A percentile compares a stretch with the other conserved stretches of the same genome.
These are phyloP conservation scores for Nesogale talazaci DNA, from an alignment of 2,113 vertebrate species.

Conservation along the genomic window DNA sequence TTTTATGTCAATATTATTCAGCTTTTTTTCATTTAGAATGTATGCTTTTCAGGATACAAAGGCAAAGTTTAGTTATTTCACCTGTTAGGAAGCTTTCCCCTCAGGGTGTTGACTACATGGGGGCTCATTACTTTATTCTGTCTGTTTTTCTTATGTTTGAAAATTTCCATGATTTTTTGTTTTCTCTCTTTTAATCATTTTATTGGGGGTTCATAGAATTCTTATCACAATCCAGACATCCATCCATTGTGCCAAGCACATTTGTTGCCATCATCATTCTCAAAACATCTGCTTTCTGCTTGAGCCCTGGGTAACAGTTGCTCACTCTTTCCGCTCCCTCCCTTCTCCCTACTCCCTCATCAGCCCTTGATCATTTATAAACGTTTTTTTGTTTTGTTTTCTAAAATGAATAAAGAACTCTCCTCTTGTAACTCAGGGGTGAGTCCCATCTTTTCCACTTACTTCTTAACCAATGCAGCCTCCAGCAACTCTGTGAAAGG, in stretches of 20 bases:
- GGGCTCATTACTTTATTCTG: constrained; percentile 11
- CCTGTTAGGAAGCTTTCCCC: neutral
- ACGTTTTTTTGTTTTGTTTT: too few species aligned
- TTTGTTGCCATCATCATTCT: too few species aligned
- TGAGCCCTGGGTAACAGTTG: too few species aligned
- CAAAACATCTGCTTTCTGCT: too few species aligned
- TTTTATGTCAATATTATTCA: neutral
- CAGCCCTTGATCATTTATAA: too few species aligned
- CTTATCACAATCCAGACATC: too few species aligned
- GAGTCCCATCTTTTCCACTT: constrained; percentile 10
- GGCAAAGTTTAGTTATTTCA: constrained; percentile 11
- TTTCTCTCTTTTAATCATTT: too few species aligned
- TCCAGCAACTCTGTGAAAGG: neutral
- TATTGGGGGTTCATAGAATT: too few species aligned
- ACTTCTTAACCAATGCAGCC: neutral
- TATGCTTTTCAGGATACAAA: neutral
- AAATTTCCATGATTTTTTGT: neutral
- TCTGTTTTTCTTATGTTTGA: neutral
- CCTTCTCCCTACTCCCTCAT: too few species aligned
- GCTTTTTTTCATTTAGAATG: neutral
- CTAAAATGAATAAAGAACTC: too few species aligned
- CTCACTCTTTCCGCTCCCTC: too few species aligned
- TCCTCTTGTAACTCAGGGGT: constrained; percentile 9
- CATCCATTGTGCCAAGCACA: too few species aligned
- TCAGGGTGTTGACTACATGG: neutral